These are phyloP conservation scores for Etheostoma nigrum DNA, from an alignment of 2,797 vertebrate species.

Conservation along the genomic window DNA sequence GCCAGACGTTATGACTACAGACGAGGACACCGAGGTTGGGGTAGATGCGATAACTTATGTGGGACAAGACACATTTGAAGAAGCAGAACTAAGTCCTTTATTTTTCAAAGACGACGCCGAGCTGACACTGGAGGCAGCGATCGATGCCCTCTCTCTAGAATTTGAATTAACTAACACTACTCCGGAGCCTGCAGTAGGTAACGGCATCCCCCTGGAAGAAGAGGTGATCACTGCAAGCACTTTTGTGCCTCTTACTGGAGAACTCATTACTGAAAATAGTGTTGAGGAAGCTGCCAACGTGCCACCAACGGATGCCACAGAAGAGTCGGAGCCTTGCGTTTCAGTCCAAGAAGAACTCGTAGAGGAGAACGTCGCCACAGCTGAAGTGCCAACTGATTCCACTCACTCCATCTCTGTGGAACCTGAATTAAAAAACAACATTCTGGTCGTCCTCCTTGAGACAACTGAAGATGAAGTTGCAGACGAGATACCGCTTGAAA, in stretches of 20 bases:
- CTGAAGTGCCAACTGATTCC: background rate
- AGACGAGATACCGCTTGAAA: background rate
- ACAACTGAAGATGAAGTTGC: background rate
- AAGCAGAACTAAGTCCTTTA: constrained; percentile 1
- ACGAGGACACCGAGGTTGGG: background rate
- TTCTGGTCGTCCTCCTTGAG: background rate
- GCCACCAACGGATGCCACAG: background rate
- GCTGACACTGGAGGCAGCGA: constrained; percentile 7
- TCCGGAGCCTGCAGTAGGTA: constrained; percentile 1
- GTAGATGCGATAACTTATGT: constrained; percentile 3
- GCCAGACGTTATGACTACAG: constrained; percentile 3
- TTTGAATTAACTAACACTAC: background rate
- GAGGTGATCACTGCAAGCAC: constrained; percentile 7
- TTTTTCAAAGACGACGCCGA: background rate
- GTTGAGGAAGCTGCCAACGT: constrained; percentile 8
- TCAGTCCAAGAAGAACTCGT: background rate
- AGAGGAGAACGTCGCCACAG: background rate
- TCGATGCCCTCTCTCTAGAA: constrained; percentile 23
- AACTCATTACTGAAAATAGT: background rate
- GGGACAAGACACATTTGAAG: constrained; percentile 11
- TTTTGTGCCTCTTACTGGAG: constrained; percentile 20
- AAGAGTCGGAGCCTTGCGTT: background rate
- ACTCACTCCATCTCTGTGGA: background rate
- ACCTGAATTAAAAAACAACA: background rate
- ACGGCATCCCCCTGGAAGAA: background rate